These are phyloP conservation scores for Sebastes paucispinis DNA, from an alignment of 2,797 vertebrate species.

Conservation along the genomic window DNA sequence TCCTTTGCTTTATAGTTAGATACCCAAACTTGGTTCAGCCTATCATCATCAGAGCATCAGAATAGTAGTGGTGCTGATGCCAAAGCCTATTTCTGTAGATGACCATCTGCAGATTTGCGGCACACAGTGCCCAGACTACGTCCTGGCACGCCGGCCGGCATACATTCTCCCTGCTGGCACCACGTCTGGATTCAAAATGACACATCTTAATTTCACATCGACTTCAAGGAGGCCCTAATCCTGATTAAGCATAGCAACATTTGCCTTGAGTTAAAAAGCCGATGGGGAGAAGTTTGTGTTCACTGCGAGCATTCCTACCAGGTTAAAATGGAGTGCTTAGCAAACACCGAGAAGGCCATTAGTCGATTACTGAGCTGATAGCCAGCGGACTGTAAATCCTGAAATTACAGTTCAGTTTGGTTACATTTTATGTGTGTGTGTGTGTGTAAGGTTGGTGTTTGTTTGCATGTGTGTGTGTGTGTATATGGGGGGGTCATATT, in stretches of 20 bases:
- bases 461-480: not conserved
- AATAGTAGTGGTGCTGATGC: conserved; percentile 54
- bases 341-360: conserved; percentile 53
- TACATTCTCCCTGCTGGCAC: conserved; percentile 49
- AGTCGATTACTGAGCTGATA: conserved; percentile 46
- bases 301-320: conserved; percentile 28
- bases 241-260: conserved; percentile 51
- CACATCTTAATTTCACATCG: conserved; percentile 63
- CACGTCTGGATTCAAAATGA: conserved; percentile 64
- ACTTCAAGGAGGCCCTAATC: conserved; percentile 61
- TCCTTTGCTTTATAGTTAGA: not conserved
- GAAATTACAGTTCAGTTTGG: conserved; percentile 17
- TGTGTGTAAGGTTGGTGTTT: not conserved
- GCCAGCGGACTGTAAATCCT: conserved; percentile 48
- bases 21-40: conserved; percentile 36
- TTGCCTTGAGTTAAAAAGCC: conserved; percentile 47
- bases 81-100: conserved; percentile 72
- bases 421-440: conserved; percentile 4
- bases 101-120: conserved; percentile 67
- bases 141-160: conserved; percentile 51
- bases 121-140: conserved; percentile 58
- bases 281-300: conserved; percentile 33
- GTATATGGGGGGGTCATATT: not conserved
- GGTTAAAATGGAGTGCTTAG: conserved; percentile 44
- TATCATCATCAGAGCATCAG: conserved; percentile 50